These are phyloP conservation scores for Meloidogyne exigua DNA, from an alignment of 1,140 invertebrate genomes.

Conservation along the genomic window DNA sequence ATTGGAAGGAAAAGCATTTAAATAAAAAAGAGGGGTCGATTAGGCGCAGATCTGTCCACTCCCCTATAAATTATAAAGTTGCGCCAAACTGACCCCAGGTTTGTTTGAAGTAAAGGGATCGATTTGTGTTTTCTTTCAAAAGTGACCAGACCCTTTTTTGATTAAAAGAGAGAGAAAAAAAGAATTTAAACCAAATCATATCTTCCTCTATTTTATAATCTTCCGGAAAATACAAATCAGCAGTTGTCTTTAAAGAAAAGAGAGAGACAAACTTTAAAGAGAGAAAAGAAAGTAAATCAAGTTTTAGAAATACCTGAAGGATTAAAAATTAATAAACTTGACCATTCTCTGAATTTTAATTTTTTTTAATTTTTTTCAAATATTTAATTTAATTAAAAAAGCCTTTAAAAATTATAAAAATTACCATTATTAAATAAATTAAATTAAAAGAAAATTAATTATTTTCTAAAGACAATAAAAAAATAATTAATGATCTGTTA, in stretches of 20 bases:
- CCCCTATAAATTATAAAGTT: neutral
- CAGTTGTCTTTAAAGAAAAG: neutral
- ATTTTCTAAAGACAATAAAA: neutral
- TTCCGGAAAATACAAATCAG: neutral
- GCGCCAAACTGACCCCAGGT: neutral
- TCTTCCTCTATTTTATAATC: neutral
- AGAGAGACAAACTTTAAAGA: neutral
- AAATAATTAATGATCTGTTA: slow-evolving; percentile 5
- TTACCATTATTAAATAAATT: no score
- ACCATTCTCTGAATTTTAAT: no score
- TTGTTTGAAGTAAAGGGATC: neutral
- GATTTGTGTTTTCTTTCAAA: neutral
- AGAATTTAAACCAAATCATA: neutral
- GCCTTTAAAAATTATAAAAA: no score
- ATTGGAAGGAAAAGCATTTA: neutral
- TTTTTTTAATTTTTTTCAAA: no score
- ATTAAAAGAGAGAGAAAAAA: neutral
- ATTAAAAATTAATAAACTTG: neutral
- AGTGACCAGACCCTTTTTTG: neutral
- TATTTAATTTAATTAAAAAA: no score
- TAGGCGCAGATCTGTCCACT: no score
- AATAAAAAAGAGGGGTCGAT: no score
- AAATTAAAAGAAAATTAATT: neutral
- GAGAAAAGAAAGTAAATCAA: neutral
- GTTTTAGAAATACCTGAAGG: neutral